Base-by-base conservation (phyloP, 2,113 vertebrate genomes). In the Sciurus niger region DNA sequence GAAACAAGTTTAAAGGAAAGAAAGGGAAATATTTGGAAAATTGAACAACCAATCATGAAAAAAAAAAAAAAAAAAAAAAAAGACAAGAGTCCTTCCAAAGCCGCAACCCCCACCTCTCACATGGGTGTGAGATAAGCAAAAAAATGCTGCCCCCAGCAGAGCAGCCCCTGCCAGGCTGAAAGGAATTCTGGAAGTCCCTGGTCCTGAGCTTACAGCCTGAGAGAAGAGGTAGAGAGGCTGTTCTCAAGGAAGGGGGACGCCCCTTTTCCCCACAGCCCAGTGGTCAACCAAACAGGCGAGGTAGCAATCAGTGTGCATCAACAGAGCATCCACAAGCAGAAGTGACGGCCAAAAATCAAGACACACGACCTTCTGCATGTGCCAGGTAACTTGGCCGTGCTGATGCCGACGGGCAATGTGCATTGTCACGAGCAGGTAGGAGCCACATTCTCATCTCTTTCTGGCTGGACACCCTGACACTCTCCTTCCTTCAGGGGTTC, bases 331-430 rank as follows among this genome's bases (percentile, higher is more conserved):
- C 37, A 28, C 13, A 34, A 95, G 84, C 76, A 60, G 13, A n/a
- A 70, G 72, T 46, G 85, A 95, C 37, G 55, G 63, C 60, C 86
- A 53, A 83, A 89, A 70, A 85, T 82, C 76, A 95, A 94, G 84
- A 74, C 48, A 77, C 77, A 76, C 48, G 67, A 70, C 72, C 55
- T 60, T 90, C 76, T 34, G 48, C 90, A 68, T 72, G 55, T 43
- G 67, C 60, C 18, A 30, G 55, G 48, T 18, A 8, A 34, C 67
- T 11, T 58, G 6, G 37, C 79, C 4, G 25, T 53, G n/a, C 18
- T 0, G 43, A 53, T 5, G 30, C 8, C 2, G 43, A 25, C 1
- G 0, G 22, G 65, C 18, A 82, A 46, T 0, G 2, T 20, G 17
- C 1, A 1, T 40, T 30, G n/a, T 22, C 82, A 10, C 18, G 16